Base-by-base conservation (phyloP, 1,140 invertebrate genomes). In the Drosophila asahinai region DNA sequence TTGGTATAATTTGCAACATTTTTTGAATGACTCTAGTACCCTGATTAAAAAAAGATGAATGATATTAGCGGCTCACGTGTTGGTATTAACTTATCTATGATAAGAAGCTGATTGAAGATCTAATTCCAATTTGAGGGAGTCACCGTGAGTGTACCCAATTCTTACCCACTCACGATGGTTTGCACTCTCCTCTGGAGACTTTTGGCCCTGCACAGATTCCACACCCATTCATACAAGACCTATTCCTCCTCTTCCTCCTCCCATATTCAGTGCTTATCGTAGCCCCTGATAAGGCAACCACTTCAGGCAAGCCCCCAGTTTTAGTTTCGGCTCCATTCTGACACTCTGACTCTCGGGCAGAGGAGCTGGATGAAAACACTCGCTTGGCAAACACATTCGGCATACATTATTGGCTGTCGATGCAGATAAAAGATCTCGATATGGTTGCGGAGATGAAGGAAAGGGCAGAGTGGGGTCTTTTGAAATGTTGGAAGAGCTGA, bases 371-470 rank as follows among this genome's bases (percentile, higher is more conserved):
- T 36, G 33, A 51, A 43, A 17, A 14, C 17, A 14, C 36, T 1
- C 49, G 59, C 59, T 47, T 11, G n/a, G n/a, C 17, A 65, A 63
- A 55, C 33, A 48, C 25, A 72, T 22, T n/a, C 27, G 51, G 58
- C 67, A 49, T 36, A 71, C 27, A 60, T 59, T 71, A 59, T 73
- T 42, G 45, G 25, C 67, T 27, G 66, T 12, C n/a, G 66, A 59
- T 59, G 19, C 27, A 73, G 66, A 73, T 72, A 73, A 71, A 73
- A 60, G 27, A 73, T 73, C 45, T 71, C 7, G 45, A 71, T 48
- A 51, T 71, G 62, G 14, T 66, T 49, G 22, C 5, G 38, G 11
- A 17, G n/a, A 14, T 15, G 8, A 5, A 14, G 15, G n/a, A n/a
- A 8, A 36, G n/a, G 14, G 14, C 12, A 11, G 17, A 48, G 45